Percentiles rank a stretch among this genome's conserved stretches.
Conservation (phyloP, 1,140 invertebrate species). For the Panagrolaimus sp. region DNA sequence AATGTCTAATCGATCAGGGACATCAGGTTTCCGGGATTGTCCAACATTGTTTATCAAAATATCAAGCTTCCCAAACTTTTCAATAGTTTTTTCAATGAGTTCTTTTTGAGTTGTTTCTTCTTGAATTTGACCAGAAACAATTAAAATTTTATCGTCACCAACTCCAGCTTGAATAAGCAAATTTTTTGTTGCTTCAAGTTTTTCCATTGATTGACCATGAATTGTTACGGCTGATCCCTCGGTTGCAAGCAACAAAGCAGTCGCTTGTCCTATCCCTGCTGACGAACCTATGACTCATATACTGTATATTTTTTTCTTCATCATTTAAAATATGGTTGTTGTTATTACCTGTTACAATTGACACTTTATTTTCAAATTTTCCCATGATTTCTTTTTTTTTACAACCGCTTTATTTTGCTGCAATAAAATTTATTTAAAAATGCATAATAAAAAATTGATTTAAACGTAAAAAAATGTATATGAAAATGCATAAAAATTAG, state of each 20-base stretch:
- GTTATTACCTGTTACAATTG: too few relatives aligned
- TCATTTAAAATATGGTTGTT: too few relatives aligned
- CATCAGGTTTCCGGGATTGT: background rate
- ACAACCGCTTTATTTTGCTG: too few relatives aligned
- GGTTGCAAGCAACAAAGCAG: background rate
- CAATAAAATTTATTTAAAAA: too few relatives aligned
- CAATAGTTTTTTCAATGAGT: background rate
- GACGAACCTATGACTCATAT: background rate
- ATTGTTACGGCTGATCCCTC: background rate
- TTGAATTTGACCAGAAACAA: background rate
- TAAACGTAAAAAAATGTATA: too few relatives aligned
- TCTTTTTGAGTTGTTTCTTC: background rate
- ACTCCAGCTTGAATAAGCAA: background rate
- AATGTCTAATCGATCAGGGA: background rate
- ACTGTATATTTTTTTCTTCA: too few relatives aligned
- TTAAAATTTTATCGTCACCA: background rate
- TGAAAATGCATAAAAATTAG: too few relatives aligned
- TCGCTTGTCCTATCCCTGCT: background rate
- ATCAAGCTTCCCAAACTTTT: background rate
- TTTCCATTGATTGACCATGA: background rate
- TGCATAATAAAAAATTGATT: too few relatives aligned
- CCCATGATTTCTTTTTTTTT: too few relatives aligned
- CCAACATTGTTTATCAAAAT: conserved; percentile 2
- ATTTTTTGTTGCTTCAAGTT: background rate
- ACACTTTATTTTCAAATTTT: too few relatives aligned